Evolutionary conservation across 2,113 vertebrate species (phyloP), one percentile per base, ranked within the genome.

Genomic region (Bubo bubo): DNA sequence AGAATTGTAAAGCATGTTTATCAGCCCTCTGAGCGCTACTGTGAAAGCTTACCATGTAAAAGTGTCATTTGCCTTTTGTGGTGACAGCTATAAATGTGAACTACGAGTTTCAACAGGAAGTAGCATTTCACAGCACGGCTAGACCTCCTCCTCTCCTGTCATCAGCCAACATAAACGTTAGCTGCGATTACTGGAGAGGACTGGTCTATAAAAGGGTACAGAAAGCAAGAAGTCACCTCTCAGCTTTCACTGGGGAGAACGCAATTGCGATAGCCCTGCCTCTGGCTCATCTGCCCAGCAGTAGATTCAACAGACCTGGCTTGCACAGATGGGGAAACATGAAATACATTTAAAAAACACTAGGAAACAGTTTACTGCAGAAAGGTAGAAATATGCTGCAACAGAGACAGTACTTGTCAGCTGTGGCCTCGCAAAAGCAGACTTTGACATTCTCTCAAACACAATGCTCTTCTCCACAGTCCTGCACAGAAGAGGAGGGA

Each of bases 1-100:
- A 73, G 43, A 71, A 49, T 18, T 37, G n/a, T 56, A 79, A 77
- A 79, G 60, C 76, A 55, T 6, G 0, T 81, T 95, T 91, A 89
- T 71, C 70, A 91, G 86, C 70, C 89, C 60, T 87, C 77, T 62
- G 73, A 94, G 86, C 53, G 19, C 66, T 85, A 6, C 47, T 21
- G 49, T 85, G 73, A 84, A 94, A 85, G 80, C 84, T 87, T 43
- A 34, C 62, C 62, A 6, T 21, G 62, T 79, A 93, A 91, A 95
- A 96, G 77, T 67, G 56, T 72, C 66, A 75, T 89, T 77, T 91
- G n/a, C 77, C 58, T 91, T 91, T 85, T 84, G 67, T 76, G 70
- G 49, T 62, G 93, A 89, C 89, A 94, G 91, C 77, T 84, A 43
- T 88, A 88, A 92, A 92, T 2, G 8, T 53, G 83, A 90, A 34